Base-by-base conservation (phyloP, 2,888 invertebrate species). In the Metallyticus violacea region DNA sequence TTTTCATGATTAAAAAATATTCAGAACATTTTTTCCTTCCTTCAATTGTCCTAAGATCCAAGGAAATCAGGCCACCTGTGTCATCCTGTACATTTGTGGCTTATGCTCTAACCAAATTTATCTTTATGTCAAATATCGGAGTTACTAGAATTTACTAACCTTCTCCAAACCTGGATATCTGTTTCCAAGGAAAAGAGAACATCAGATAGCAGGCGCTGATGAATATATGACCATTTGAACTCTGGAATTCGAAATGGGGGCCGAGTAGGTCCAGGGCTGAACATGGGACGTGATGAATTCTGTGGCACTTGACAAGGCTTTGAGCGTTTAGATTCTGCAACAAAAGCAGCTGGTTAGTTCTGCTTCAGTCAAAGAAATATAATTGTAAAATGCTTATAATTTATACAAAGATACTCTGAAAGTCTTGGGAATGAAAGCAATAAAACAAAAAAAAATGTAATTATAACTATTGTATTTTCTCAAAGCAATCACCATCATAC, bases 221-320 rank as follows among this genome's bases (percentile, higher is more conserved):
- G 99, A 89, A 99, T 98, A 92, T 98, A 97, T 1, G 99, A 99
- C 99, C 99, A 99, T 90, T 98, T 97, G 93, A 99, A 99, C 93
- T 99, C 99, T 28, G 99, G 99, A 91, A 99, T 99, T 89, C 99
- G 95, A 93, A 99, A 99, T 3, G 99, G 98, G 27, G 98, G 98
- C 89, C 97, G 94, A 86, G 98, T 97, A 77, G 98, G 97, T 6
- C 98, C 97, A 87, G 98, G 97, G 90, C 97, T 98, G 92, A 98
- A 98, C 96, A 98, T 97, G 85, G 98, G 97, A 86, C 97, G 94
- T 26, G 95, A 94, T 81, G 93, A 93, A 80, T 84, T 88, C 27
- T 88, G 88, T 76, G 89, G 88, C 79, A 89, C 89, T 79, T 88
- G 89, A 80, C 88, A 85, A 25, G 88, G 88, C 86, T 96, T 93